Evolutionary conservation across 2,888 invertebrate genomes (phyloP).

Genomic region (Lithophane leautieri): DNA sequence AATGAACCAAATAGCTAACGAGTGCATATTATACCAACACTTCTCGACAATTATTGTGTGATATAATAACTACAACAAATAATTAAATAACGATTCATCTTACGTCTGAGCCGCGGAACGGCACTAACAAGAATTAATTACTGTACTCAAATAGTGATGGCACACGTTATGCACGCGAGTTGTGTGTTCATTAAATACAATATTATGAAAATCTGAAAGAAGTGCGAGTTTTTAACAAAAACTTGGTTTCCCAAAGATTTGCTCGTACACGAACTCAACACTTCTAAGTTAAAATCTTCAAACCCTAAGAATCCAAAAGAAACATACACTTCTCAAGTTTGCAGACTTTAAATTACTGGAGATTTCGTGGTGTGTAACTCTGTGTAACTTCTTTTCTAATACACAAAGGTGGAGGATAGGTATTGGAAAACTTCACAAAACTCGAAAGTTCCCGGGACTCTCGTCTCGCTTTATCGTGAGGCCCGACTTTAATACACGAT

Average conservation of each 20-base stretch:
- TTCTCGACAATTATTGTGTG: not conserved
- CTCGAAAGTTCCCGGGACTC: not conserved
- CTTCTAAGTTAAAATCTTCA: not conserved
- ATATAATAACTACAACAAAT: slow-evolving; percentile 25
- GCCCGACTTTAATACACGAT: slow-evolving; percentile 33
- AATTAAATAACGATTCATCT: slow-evolving; percentile 62
- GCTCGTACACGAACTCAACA: not conserved
- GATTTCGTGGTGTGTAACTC: not conserved
- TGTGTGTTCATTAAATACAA: not conserved
- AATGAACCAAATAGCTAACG: not conserved
- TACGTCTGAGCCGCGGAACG: not conserved
- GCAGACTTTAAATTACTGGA: not conserved
- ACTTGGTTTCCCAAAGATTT: no score
- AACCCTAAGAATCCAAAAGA: not conserved
- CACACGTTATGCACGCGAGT: not conserved
- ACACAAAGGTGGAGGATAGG: not conserved
- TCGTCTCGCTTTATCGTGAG: slow-evolving; percentile 6
- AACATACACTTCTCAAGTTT: not conserved
- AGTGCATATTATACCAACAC: not conserved
- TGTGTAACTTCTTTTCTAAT: not conserved
- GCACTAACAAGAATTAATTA: slow-evolving; percentile 51
- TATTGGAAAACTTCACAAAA: slow-evolving; percentile 14
- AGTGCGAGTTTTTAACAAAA: no score
- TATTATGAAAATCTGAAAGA: no score
- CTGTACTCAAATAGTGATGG: slow-evolving; percentile 48